These are phyloP conservation scores for Mormyrops attenuatus DNA, from an alignment of 2,797 vertebrate genomes.

Conservation along the genomic window DNA sequence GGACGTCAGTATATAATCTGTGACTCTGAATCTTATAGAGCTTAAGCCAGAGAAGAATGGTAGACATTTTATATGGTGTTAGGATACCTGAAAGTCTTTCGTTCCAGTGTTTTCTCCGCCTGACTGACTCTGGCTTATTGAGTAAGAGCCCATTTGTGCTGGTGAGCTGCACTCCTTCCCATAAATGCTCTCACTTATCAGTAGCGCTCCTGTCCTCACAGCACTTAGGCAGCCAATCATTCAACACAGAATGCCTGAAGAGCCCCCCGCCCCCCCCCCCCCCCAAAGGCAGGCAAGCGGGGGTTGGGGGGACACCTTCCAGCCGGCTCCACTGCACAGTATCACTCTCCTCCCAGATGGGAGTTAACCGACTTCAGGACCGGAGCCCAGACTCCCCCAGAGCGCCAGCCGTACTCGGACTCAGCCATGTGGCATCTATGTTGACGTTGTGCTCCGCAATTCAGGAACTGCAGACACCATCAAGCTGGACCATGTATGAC, in stretches of 20 bases:
- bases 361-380: neutral
- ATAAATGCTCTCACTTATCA: conserved; percentile 5
- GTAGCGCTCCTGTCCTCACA: neutral
- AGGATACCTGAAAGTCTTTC: neutral
- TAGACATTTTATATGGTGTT: neutral
- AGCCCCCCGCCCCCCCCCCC: neutral
- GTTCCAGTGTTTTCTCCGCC: neutral
- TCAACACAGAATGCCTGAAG: neutral
- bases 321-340: neutral
- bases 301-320: neutral
- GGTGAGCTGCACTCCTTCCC: neutral
- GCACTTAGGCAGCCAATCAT: neutral
- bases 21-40: neutral
- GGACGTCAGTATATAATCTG: neutral
- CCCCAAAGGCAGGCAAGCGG: neutral
- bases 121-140: neutral
- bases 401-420: neutral
- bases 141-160: conserved; percentile 1
- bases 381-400: neutral
- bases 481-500: neutral
- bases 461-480: neutral
- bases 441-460: neutral
- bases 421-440: neutral
- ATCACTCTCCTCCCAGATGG: neutral
- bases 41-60: neutral